Conservation (phyloP, 2,113 vertebrate genomes). For the Notothenia rossii region DNA sequence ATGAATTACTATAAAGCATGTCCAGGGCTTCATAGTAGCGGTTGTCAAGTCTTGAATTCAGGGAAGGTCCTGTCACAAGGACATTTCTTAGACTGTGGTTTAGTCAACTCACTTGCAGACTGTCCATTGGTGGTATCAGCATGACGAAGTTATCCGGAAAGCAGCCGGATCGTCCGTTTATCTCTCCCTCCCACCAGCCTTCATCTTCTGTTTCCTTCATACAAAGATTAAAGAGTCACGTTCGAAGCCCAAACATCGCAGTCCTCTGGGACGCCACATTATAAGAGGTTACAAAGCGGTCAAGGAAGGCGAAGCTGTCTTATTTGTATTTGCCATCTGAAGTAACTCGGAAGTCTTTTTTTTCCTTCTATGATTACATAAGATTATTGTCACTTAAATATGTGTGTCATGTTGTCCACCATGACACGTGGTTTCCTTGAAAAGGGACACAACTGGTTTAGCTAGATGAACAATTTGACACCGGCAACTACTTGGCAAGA, state of each 20-base stretch:
- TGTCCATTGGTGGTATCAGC: slow-evolving; percentile 79
- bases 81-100: slow-evolving; percentile 17
- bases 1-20: slow-evolving; percentile 26
- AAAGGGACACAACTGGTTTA: slow-evolving; percentile 45
- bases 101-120: slow-evolving; percentile 79
- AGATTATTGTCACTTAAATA: too few relatives aligned
- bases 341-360: too few relatives aligned
- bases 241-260: slow-evolving; percentile 36
- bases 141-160: slow-evolving; percentile 92
- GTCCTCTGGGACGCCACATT: slow-evolving; percentile 56
- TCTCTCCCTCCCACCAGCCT: slow-evolving; percentile 94
- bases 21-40: slow-evolving; percentile 31
- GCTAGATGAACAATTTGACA: slow-evolving; percentile 17
- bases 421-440: background rate
- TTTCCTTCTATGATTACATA: too few relatives aligned
- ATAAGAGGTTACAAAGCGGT: slow-evolving; percentile 35
- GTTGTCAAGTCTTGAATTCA: slow-evolving; percentile 2
- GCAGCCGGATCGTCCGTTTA: slow-evolving; percentile 85
- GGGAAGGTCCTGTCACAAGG: slow-evolving; percentile 7
- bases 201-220: slow-evolving; percentile 84
- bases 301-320: slow-evolving; percentile 1
- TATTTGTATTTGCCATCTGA: background rate
- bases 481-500: background rate
- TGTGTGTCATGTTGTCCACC: background rate
- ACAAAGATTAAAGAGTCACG: slow-evolving; percentile 57